These are phyloP conservation scores for Raphicerus campestris DNA, from an alignment of 2,113 vertebrate genomes.

Conservation along the genomic window DNA sequence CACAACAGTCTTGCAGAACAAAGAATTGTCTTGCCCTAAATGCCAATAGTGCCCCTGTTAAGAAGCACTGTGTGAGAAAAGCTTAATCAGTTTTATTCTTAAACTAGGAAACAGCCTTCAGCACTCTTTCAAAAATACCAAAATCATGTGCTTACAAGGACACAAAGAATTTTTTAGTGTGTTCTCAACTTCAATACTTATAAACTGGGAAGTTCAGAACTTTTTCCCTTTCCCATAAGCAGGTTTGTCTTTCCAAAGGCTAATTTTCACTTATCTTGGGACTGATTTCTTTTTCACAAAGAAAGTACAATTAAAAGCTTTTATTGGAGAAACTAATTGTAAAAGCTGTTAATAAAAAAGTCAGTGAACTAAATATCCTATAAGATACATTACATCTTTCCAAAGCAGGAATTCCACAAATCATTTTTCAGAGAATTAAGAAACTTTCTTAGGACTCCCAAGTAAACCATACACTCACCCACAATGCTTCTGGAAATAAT, in stretches of 20 bases:
- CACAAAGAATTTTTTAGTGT: constrained; percentile 1
- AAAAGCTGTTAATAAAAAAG: background rate
- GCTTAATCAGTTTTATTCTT: constrained; percentile 1
- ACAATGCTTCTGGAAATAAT: constrained; percentile 28
- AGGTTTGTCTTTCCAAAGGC: constrained; percentile 4
- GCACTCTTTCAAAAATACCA: constrained; percentile 16
- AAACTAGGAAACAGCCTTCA: constrained; percentile 21
- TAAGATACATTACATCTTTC: background rate
- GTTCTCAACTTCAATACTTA: constrained; percentile 22
- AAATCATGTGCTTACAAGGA: constrained; percentile 10
- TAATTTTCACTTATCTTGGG: background rate
- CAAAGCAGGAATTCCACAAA: constrained; percentile 4
- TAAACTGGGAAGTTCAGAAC: background rate
- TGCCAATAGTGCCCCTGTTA: background rate
- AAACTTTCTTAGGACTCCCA: constrained; percentile 26
- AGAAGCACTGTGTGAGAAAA: constrained; percentile 11
- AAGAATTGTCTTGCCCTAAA: constrained; percentile 45
- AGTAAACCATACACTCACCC: background rate
- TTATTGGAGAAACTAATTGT: background rate
- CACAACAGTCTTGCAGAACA: constrained; percentile 28
- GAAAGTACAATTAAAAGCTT: background rate
- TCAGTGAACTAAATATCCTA: background rate
- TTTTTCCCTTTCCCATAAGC: background rate
- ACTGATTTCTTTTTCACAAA: constrained; percentile 25
- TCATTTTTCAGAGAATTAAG: constrained; percentile 15